Evolutionary conservation across 1,140 invertebrate genomes (phyloP).

Genomic region (Lethrus apterus): DNA sequence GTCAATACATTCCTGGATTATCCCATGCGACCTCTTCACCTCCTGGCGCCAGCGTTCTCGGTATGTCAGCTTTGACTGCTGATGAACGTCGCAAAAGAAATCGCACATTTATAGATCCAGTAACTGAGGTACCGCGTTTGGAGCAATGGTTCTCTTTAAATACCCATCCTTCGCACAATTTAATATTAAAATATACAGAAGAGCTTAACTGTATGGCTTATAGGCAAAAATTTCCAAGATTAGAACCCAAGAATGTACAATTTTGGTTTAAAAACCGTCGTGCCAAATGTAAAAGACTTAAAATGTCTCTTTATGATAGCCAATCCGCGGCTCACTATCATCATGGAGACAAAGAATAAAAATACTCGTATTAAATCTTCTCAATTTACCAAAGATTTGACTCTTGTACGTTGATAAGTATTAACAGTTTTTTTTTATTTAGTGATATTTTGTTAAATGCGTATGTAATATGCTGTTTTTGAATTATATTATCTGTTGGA

Average conservation of each 20-base stretch:
- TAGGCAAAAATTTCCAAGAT: constrained; percentile 89
- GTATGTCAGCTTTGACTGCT: constrained; percentile 52
- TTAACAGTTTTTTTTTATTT: no score
- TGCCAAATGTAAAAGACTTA: constrained; percentile 91
- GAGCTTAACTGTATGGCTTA: constrained; percentile 92
- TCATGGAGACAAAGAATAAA: constrained; percentile 34
- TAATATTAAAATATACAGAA: constrained; percentile 95
- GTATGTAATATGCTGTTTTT: no score
- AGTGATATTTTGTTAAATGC: no score
- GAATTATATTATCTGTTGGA: no score
- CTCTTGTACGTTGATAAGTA: no score
- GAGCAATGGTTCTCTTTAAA: constrained; percentile 97
- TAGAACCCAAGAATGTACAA: constrained; percentile 97
- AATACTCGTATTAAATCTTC: no score
- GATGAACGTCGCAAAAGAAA: constrained; percentile 89
- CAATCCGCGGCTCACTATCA: constrained; percentile 33
- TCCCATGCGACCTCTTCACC: constrained; percentile 44
- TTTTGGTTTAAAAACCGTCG: constrained; percentile 95
- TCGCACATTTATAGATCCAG: constrained; percentile 97
- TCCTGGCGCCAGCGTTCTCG: constrained; percentile 49
- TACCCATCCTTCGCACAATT: constrained; percentile 93
- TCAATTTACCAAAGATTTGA: constrained; percentile 1
- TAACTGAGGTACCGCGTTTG: constrained; percentile 92
- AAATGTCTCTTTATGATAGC: constrained; percentile 73
- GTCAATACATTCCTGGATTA: constrained; percentile 68